These are phyloP conservation scores for Danaus chrysippus DNA, from an alignment of 2,888 invertebrate species.

Conservation along the genomic window DNA sequence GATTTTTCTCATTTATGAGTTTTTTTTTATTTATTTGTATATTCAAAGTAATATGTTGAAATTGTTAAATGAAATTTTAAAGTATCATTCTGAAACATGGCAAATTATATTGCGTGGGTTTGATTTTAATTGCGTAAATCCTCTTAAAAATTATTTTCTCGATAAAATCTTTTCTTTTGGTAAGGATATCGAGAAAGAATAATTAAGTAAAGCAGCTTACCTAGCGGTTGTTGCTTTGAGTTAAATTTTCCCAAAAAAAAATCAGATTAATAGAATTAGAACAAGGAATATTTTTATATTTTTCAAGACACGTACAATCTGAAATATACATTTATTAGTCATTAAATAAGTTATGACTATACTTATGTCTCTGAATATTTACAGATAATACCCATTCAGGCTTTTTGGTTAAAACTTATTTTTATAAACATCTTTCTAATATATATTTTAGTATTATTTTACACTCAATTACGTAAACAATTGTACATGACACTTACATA, in stretches of 20 bases:
- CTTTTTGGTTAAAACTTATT: no score
- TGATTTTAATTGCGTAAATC: constrained; percentile 67
- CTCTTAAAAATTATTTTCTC: constrained; percentile 57
- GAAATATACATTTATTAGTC: no score
- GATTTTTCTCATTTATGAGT: no score
- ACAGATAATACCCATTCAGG: no score
- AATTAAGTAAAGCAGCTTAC: constrained; percentile 59
- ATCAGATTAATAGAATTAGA: background rate
- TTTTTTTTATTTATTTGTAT: background rate
- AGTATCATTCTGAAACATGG: background rate
- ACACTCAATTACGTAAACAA: no score
- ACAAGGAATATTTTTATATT: no score
- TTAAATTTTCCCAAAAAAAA: background rate
- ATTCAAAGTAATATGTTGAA: background rate
- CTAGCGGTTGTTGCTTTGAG: constrained; percentile 29
- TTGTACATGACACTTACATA: no score
- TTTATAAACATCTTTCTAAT: no score
- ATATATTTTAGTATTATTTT: no score
- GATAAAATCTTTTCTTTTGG: constrained; percentile 53
- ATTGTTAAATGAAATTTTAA: background rate
- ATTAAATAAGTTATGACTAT: no score
- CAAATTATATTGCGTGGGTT: constrained; percentile 1
- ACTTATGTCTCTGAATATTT: no score
- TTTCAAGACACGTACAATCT: no score
- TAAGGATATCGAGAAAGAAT: constrained; percentile 46